These are phyloP conservation scores for Bergia puertoricense DNA, from an alignment of 92 coral and sea anemone species.

Conservation along the genomic window DNA sequence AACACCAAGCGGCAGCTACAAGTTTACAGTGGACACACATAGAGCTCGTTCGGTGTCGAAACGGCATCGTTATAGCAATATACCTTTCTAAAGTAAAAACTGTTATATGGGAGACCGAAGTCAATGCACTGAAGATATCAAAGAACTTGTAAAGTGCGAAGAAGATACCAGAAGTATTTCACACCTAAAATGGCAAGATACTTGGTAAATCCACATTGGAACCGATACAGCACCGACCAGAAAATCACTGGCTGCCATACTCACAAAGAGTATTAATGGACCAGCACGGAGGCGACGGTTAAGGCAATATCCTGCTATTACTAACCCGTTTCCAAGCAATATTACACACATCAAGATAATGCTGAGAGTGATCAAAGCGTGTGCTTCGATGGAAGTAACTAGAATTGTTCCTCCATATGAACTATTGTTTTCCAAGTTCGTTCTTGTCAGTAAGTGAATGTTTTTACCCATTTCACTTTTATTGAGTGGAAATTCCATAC, in stretches of 20 bases:
- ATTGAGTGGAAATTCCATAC: too few relatives aligned
- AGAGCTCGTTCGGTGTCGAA: background rate
- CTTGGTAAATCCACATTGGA: slow-evolving; percentile 60
- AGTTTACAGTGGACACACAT: background rate
- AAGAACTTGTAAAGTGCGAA: too few relatives aligned
- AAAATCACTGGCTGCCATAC: slow-evolving; percentile 71
- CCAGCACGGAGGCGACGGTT: slow-evolving; percentile 69
- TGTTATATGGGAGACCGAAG: background rate
- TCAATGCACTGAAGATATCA: background rate
- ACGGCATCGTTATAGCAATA: background rate
- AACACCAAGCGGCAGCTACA: background rate
- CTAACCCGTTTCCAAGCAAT: slow-evolving; percentile 61
- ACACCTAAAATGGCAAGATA: too few relatives aligned
- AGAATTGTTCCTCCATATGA: too few relatives aligned
- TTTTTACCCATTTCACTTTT: too few relatives aligned
- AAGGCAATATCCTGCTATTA: slow-evolving; percentile 60
- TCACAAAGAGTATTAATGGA: slow-evolving; percentile 61
- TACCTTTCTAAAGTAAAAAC: background rate
- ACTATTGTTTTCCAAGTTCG: too few relatives aligned
- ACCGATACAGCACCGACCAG: slow-evolving; percentile 66
- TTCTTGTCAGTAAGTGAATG: too few relatives aligned
- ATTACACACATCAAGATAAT: too few relatives aligned
- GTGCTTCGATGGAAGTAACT: too few relatives aligned
- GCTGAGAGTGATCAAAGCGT: too few relatives aligned
- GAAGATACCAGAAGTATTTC: too few relatives aligned